Evolutionary conservation across 2,797 vertebrate genomes (phyloP), one percentile per base, ranked within the genome.

Genomic region (Sebastes steindachneri): DNA sequence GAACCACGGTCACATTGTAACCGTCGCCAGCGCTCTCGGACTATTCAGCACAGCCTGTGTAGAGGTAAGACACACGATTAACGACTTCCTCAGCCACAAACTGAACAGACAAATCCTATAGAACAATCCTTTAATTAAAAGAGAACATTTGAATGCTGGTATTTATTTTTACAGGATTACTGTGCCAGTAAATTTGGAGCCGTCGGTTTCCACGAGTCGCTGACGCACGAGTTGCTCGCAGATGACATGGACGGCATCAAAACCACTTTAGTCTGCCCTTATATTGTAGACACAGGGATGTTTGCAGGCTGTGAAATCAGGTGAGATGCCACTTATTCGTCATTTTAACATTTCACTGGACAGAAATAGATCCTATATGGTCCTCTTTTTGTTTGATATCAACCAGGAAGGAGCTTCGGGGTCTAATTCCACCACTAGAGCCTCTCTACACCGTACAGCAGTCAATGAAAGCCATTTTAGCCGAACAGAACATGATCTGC

Each of bases 161-260:
- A 1, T 71, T 53, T 62, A 7, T 45, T 28, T 25, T 53, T 69
- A 4, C 76, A 96, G 95, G 95, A 94, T 78, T 96, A 96, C 81
- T 95, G 94, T 71, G 94, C 94, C n/a, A 95, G 95, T 84, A 95
- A 95, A 80, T 96, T 95, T 84, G 95, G 94, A 59, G 94, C 92
- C 0, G 95, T 95, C 3, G 94, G 95, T 31, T 95, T 95, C 86
- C 95, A 96, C 1, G 94, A 96, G 89, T 95, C 95, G 3, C 86
- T 96, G 82, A 91, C 93, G 14, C 95, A 95, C 2, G 89, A 93
- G 63, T 48, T 96, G 66, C 86, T 84, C 1, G 92, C 93, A 48
- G 94, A 95, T 51, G 81, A 92, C 10, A 71, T 93, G 28, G 69
- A 81, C 5, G 92, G 92, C 37, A 91, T 95, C 77, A 95, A 95